These are phyloP conservation scores for Aphaenogaster rudis DNA, from an alignment of 1,140 invertebrate species.

Conservation along the genomic window DNA sequence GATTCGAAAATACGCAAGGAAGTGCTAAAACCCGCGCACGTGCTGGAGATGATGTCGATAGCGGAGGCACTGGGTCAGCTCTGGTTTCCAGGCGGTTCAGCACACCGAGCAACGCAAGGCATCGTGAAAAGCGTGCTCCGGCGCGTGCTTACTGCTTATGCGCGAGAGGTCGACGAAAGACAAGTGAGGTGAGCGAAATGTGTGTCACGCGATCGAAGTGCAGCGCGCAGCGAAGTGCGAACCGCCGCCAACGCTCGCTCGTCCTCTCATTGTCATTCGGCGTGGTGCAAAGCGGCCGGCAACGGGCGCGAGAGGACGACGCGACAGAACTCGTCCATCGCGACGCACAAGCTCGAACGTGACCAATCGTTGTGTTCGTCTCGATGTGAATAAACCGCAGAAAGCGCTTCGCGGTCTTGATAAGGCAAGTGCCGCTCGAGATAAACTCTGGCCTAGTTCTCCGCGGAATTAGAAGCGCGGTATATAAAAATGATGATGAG, in stretches of 20 bases:
- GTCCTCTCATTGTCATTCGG: conserved; percentile 74
- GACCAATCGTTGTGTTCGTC: conserved; percentile 65
- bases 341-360: conserved; percentile 60
- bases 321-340: conserved; percentile 38
- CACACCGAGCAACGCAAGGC: conserved; percentile 37
- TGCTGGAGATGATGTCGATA: conserved; percentile 5
- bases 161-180: conserved; percentile 63
- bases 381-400: conserved; percentile 32
- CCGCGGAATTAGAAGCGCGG: background rate
- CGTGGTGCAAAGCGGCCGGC: conserved; percentile 60
- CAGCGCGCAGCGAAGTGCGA: conserved; percentile 49
- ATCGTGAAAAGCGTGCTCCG: conserved; percentile 55
- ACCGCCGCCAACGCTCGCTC: conserved; percentile 22
- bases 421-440: background rate
- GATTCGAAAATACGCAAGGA: background rate
- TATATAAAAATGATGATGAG: background rate
- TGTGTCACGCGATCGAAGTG: conserved; percentile 76
- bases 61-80: conserved; percentile 68
- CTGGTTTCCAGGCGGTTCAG: conserved; percentile 78
- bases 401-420: conserved; percentile 26
- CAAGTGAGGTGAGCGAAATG: conserved; percentile 76
- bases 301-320: conserved; percentile 59
- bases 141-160: conserved; percentile 13
- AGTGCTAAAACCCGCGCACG: background rate
- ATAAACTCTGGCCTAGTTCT: conserved; percentile 34